Base-by-base conservation (phyloP, 2,888 invertebrate genomes). In the Epirrita christyi region DNA sequence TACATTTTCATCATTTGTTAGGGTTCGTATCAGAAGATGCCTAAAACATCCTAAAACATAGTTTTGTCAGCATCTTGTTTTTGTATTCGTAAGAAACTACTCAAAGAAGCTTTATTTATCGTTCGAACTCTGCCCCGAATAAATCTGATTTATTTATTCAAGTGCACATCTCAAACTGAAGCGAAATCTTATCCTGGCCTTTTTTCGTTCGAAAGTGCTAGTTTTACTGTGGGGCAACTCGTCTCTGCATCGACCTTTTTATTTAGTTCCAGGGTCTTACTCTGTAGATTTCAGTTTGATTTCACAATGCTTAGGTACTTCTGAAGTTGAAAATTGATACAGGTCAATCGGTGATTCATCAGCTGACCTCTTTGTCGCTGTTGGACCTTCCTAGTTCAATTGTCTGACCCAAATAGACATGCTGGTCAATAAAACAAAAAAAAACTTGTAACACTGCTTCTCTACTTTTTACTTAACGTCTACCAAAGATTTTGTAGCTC, bases 191-290 rank as follows among this genome's bases (percentile, higher is more conserved):
- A 65, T 55, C 55, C 60, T 58, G 55, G 59, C 60, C 49, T 66
- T 68, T 21, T 64, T 67, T 64, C 65, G 59, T 66, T 61, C 57
- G 59, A 64, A 64, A 68, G 63, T 41, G 11, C 48, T 74, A 76
- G 69, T 73, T 78, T 78, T 76, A 77, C 65, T 71, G 67, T 67
- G 66, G 70, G 68, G 64, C 73, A 72, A 21, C 2, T 2, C 76
- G 71, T 73, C 71, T 74, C 65, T 75, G n/a, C n/a, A 57, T 64
- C 72, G 78, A 76, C 78, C 78, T 78, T 72, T 80, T 82, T 78
- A 82, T 81, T 76, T 66, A 71, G 75, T 75, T 76, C 75, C 80
- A 71, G 78, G 15, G 40, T 29, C 58, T 45, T 15, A 57, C 53
- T 58, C 48, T 45, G 36, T 29, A 54, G n/a, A 38, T 14, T 52